phyloP scores from a whole-genome alignment of 2,888 invertebrate species.

The Temnothorax unifasciatus region DNA sequence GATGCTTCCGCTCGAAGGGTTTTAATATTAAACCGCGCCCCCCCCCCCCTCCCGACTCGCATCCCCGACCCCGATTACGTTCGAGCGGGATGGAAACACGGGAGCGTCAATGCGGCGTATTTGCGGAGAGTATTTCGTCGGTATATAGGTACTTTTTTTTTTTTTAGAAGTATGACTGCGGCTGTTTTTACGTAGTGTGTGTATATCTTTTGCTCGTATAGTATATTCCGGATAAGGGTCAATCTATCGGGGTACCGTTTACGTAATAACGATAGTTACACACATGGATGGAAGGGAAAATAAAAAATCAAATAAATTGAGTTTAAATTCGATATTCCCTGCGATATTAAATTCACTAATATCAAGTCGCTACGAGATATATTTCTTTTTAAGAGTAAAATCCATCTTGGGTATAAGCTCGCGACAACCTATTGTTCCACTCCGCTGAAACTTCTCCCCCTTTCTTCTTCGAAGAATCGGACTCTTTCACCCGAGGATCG shows the following conservation, averaged over 20 bases:
- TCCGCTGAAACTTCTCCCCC: not conserved
- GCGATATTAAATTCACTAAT: not conserved
- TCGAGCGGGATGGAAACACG: conserved; percentile 33
- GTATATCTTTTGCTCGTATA: not conserved
- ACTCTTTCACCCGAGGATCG: not conserved
- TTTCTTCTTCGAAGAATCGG: not conserved
- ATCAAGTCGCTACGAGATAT: not conserved
- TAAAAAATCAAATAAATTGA: not conserved
- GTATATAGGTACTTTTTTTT: not conserved
- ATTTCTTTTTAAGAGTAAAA: not conserved
- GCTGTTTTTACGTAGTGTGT: not conserved
- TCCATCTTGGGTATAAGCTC: not conserved
- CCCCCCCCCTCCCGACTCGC: not conserved
- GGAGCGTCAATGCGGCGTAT: conserved; percentile 35
- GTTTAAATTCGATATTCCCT: not conserved
- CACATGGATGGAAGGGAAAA: not conserved
- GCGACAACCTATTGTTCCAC: not conserved
- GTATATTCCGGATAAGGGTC: not conserved
- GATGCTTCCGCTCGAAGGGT: conserved; percentile 57
- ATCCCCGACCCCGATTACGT: conserved; percentile 43
- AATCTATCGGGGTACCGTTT: not conserved
- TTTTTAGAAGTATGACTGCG: not conserved
- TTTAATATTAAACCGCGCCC: conserved; percentile 54
- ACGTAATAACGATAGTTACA: not conserved
- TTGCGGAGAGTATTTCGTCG: conserved; percentile 47